phyloP scores from a whole-genome alignment of 2,797 vertebrate species.

The Ambastaia sidthimunki region DNA sequence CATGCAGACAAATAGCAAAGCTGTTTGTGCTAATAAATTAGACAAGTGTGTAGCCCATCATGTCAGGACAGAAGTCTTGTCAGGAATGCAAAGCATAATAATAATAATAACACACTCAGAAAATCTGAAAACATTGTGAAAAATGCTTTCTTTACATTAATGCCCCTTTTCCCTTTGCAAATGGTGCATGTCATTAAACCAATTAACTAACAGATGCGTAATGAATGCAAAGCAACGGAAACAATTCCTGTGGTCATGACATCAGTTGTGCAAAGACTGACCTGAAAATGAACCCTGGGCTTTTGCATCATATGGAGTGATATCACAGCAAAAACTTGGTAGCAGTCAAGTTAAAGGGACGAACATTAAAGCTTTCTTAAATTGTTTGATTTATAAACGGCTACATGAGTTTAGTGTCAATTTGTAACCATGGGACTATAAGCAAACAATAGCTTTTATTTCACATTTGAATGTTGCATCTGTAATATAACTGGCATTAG shows the following conservation, averaged over 20 bases:
- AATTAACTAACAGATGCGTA: constrained; percentile 30
- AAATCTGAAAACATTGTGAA: constrained; percentile 52
- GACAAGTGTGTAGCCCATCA: constrained; percentile 19
- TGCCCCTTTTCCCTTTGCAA: constrained; percentile 40
- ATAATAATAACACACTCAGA: constrained; percentile 54
- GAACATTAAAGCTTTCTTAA: constrained; percentile 26
- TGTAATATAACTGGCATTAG: background rate
- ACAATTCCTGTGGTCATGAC: constrained; percentile 39
- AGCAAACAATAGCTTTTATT: background rate
- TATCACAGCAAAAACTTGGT: background rate
- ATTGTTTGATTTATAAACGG: background rate
- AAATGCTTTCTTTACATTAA: constrained; percentile 58
- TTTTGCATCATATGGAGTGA: constrained; percentile 25
- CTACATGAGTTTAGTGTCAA: background rate
- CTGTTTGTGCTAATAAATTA: constrained; percentile 23
- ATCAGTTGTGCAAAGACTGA: constrained; percentile 38
- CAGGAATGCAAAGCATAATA: constrained; percentile 56
- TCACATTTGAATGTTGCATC: background rate
- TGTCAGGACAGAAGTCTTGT: constrained; percentile 64
- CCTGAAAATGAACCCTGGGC: constrained; percentile 27
- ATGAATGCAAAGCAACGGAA: constrained; percentile 50
- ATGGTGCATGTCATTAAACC: constrained; percentile 47
- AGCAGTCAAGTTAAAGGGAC: constrained; percentile 33
- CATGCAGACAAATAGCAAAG: constrained; percentile 17
- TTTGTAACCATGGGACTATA: background rate